Evolutionary conservation across 2,888 invertebrate species (phyloP).

Genomic region (Calameuta pallipes): DNA sequence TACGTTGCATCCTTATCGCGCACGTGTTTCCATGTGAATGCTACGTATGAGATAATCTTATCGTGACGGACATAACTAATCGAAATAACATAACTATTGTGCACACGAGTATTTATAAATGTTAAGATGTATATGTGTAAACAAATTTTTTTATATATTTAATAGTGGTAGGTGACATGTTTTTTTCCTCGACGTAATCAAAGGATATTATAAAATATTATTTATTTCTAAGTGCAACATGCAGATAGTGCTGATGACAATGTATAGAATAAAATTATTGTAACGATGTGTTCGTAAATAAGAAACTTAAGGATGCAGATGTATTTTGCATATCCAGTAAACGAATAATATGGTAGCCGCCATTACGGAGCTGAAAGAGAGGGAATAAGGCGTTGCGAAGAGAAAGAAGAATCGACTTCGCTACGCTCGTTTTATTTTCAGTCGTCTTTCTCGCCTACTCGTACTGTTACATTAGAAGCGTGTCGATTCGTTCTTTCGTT

Average conservation of each 20-base stretch:
- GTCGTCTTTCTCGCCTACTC: background rate
- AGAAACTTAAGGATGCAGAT: background rate
- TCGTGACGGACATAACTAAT: background rate
- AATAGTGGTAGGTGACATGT: background rate
- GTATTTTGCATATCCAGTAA: background rate
- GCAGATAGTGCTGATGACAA: background rate
- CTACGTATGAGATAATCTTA: background rate
- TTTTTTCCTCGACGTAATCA: background rate
- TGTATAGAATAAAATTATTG: background rate
- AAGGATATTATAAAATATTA: background rate
- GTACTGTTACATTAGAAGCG: background rate
- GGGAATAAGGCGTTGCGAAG: background rate
- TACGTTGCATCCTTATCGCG: background rate
- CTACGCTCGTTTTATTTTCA: background rate
- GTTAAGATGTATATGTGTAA: background rate
- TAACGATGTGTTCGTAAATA: background rate
- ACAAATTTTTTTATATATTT: background rate
- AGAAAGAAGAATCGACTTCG: background rate
- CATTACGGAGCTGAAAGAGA: background rate
- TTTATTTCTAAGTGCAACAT: background rate
- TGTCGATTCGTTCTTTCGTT: background rate
- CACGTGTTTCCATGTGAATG: background rate
- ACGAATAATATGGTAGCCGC: background rate
- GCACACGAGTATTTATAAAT: background rate
- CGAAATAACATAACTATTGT: background rate